Evolutionary conservation across 2,797 vertebrate genomes (phyloP), one percentile per base, ranked within the genome.

Genomic region (Propithecus deckenii): DNA sequence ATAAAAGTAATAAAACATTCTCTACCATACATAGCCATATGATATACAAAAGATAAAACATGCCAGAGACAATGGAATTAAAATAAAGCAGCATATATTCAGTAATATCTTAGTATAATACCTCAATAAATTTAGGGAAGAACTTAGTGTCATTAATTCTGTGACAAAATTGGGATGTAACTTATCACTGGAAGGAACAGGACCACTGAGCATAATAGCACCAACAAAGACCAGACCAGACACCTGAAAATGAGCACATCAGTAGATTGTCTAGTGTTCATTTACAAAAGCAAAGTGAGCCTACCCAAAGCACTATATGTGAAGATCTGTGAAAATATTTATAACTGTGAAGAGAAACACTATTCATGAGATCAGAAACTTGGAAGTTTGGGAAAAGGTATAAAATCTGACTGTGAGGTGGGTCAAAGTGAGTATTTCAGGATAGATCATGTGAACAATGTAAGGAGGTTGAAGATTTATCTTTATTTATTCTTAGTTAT

Each of bases 281-380:
- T 59, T 89, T 91, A 95, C 25, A 95, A 87, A 96, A 97, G 48
- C 67, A 92, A 90, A 92, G n/a, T 93, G 32, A 95, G 86, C 41
- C 41, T 81, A 57, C 15, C n/a, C 41, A 59, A 95, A 79, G 23
- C 15, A 92, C 13, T 35, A 85, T 8, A 84, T 88, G 35, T 50
- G 5, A 87, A 83, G 5, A 96, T 41, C 10, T 93, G 32, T 61
- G 25, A 72, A 86, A 89, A 93, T 8, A 95, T 59, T 88, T 78
- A 91, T 89, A 95, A 75, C 5, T 92, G 14, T 63, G 41, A 83
- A 86, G 72, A 81, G 67, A 83, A 91, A 81, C 9, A 83, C 12
- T 15, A 84, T 32, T 35, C 10, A 55, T 65, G 28, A 61, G 17
- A 14, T 86, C 46, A 94, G 25, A 80, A 85, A 69, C 32, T 86